Conservation (phyloP, 1,140 invertebrate genomes). For the Cotesia typhae region DNA sequence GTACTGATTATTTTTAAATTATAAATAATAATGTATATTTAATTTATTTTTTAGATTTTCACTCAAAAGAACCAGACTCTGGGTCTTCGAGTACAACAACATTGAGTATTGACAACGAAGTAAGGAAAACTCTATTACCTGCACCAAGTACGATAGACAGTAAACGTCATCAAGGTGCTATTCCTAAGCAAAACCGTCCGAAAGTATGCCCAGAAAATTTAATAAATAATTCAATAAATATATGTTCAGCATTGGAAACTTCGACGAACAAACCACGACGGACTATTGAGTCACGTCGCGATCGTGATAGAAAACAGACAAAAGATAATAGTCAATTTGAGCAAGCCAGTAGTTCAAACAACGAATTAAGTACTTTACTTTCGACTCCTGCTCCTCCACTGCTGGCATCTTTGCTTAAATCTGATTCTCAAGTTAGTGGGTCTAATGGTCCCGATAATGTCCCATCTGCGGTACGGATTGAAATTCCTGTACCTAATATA, state of each 20-base stretch:
- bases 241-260: conserved; percentile 13
- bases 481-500: conserved; percentile 9
- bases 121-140: conserved; percentile 58
- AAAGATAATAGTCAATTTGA: conserved; percentile 65
- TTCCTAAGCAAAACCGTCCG: conserved; percentile 72
- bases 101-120: conserved; percentile 68
- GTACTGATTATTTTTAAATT: not conserved
- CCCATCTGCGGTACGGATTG: not conserved
- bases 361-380: conserved; percentile 71
- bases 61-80: conserved; percentile 64
- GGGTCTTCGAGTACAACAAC: conserved; percentile 68
- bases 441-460: not conserved
- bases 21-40: conserved; percentile 2
- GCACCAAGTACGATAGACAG: conserved; percentile 48
- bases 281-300: conserved; percentile 53
- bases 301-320: conserved; percentile 62
- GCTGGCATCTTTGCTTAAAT: conserved; percentile 71
- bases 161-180: conserved; percentile 74
- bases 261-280: conserved; percentile 27
- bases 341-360: conserved; percentile 70
- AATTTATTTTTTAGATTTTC: conserved; percentile 51
- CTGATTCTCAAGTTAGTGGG: conserved; percentile 37
- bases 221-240: conserved; percentile 31
- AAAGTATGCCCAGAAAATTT: conserved; percentile 40
- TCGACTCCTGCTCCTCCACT: conserved; percentile 70